Conservation (phyloP, 2,888 invertebrate species). For the Romanomermis culicivorax region DNA sequence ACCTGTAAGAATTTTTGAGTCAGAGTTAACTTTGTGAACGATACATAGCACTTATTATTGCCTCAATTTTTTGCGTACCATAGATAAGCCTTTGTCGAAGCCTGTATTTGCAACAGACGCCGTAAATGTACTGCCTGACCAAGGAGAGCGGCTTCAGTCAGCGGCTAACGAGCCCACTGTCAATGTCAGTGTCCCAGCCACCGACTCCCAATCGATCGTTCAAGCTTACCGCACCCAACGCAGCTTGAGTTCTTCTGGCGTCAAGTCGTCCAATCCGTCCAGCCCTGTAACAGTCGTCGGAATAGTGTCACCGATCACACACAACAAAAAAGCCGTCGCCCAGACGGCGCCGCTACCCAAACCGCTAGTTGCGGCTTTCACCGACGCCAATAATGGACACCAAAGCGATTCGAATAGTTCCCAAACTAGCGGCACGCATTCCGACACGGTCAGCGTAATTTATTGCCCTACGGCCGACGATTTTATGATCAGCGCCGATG, state of each 20-base stretch:
- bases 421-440: constrained; percentile 38
- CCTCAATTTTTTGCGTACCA: no score
- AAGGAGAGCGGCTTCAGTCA: no score
- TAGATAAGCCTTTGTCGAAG: no score
- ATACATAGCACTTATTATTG: no score
- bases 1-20: no score
- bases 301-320: constrained; percentile 55
- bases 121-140: no score
- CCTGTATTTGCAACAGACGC: no score
- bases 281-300: constrained; percentile 28
- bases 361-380: background rate
- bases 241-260: background rate
- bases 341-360: no score
- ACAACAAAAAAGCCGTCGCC: constrained; percentile 13
- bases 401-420: constrained; percentile 35
- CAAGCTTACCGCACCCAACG: background rate
- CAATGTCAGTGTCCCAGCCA: no score
- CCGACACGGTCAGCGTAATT: constrained; percentile 13
- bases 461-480: constrained; percentile 9
- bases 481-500: background rate
- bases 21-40: no score
- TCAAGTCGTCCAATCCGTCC: constrained; percentile 1
- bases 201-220: no score
- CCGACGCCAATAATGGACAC: constrained; percentile 12
- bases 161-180: no score